These are phyloP conservation scores for Morpho helenor DNA, from an alignment of 2,888 invertebrate species.

Conservation along the genomic window DNA sequence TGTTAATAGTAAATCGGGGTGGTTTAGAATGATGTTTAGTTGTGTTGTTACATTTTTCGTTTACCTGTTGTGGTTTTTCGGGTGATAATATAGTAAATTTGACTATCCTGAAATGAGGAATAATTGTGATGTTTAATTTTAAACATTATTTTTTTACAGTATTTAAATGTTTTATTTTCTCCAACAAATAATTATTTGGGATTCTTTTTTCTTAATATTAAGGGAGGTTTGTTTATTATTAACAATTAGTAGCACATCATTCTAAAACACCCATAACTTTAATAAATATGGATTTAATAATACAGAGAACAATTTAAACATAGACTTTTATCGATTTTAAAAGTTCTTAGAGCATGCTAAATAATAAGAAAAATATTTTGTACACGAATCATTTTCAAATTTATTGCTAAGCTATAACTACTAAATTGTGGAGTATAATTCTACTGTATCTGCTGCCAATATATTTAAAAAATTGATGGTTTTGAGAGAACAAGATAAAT, in stretches of 20 bases:
- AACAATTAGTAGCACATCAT: conserved; percentile 6
- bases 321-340: conserved; percentile 1
- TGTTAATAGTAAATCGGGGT: conserved; percentile 12
- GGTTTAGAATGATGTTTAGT: conserved; percentile 24
- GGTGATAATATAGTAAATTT: conserved; percentile 27
- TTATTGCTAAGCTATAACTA: neutral
- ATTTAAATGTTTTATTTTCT: no score
- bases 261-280: conserved; percentile 12
- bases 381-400: neutral
- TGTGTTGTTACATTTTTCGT: conserved; percentile 8
- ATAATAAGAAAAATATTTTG: conserved; percentile 4
- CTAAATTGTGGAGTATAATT: neutral
- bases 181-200: no score
- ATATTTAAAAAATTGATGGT: no score
- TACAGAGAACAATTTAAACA: conserved; percentile 6
- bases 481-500: neutral
- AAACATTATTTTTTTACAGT: no score
- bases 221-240: neutral
- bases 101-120: conserved; percentile 27
- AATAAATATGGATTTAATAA: conserved; percentile 1
- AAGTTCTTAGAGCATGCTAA: conserved; percentile 15
- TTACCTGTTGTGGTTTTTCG: conserved; percentile 22
- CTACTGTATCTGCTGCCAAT: neutral
- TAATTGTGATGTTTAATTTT: conserved; percentile 7
- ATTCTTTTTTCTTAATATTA: neutral